Percentiles rank a stretch among this genome's conserved stretches.
These are phyloP conservation scores for Chloebia gouldiae DNA, from an alignment of 2,113 vertebrate genomes.

Conservation along the genomic window DNA sequence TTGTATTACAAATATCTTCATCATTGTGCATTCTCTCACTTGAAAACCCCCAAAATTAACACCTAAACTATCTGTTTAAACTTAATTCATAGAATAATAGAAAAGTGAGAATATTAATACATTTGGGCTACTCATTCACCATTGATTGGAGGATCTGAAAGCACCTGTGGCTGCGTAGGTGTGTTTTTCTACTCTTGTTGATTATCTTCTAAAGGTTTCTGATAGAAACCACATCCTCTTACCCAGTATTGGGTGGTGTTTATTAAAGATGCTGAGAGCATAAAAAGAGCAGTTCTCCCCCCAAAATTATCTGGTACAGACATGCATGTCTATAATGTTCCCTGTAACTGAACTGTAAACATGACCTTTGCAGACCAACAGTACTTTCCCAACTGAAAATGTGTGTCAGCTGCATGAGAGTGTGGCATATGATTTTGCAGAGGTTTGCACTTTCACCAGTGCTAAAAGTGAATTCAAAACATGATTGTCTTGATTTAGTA, in stretches of 20 bases:
- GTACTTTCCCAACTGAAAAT: conserved; percentile 54
- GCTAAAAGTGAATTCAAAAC: background rate
- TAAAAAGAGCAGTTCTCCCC: conserved; percentile 22
- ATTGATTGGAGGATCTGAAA: conserved; percentile 9
- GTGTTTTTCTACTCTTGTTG: conserved; percentile 77
- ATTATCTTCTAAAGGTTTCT: conserved; percentile 75
- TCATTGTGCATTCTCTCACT: background rate
- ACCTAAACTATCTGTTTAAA: background rate
- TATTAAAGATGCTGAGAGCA: conserved; percentile 71
- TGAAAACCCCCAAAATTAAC: background rate
- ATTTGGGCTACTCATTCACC: conserved; percentile 5
- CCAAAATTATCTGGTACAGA: background rate
- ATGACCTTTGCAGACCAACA: conserved; percentile 56
- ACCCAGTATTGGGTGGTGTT: conserved; percentile 68
- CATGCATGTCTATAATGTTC: conserved; percentile 26
- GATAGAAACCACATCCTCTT: conserved; percentile 83
- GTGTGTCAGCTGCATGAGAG: conserved; percentile 2
- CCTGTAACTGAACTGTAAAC: conserved; percentile 35
- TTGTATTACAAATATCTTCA: background rate
- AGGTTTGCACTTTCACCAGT: conserved; percentile 7
- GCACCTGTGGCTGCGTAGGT: conserved; percentile 77
- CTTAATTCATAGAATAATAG: background rate
- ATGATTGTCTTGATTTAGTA: background rate
- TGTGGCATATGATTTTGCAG: background rate
- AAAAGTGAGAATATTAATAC: background rate